These are phyloP conservation scores for Cancer borealis DNA, from an alignment of 2,888 invertebrate genomes.

Conservation along the genomic window DNA sequence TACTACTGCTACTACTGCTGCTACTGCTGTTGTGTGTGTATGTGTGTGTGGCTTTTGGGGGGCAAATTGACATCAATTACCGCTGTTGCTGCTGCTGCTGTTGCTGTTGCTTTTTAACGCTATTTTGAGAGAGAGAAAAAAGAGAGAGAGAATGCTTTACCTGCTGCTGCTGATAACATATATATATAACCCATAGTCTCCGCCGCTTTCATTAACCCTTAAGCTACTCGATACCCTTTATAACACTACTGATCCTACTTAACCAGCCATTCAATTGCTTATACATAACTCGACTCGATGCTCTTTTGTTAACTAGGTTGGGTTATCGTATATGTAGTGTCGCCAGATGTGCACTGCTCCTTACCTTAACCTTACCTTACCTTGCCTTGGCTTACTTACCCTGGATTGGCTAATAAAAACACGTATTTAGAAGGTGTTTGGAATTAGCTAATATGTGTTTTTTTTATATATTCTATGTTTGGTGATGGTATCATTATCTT, in stretches of 20 bases:
- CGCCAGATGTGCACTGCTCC: neutral
- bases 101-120: neutral
- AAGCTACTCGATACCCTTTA: neutral
- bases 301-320: neutral
- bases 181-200: too few relatives aligned
- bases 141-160: constrained; percentile 9
- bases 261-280: neutral
- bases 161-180: neutral
- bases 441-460: too few relatives aligned
- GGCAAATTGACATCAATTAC: too few relatives aligned
- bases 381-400: neutral
- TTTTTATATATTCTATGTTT: too few relatives aligned
- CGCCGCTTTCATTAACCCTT: neutral
- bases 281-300: neutral
- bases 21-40: neutral
- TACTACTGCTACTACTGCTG: too few relatives aligned
- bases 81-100: neutral
- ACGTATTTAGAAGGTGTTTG: neutral
- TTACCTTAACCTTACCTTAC: neutral
- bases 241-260: neutral
- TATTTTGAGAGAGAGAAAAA: neutral
- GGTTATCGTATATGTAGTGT: neutral
- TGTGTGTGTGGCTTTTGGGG: neutral
- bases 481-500: too few relatives aligned
- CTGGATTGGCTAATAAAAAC: neutral